Percentiles rank a stretch among this genome's conserved stretches.
Conservation (phyloP, 2,113 vertebrate species). For the Pangasianodon hypophthalmus region DNA sequence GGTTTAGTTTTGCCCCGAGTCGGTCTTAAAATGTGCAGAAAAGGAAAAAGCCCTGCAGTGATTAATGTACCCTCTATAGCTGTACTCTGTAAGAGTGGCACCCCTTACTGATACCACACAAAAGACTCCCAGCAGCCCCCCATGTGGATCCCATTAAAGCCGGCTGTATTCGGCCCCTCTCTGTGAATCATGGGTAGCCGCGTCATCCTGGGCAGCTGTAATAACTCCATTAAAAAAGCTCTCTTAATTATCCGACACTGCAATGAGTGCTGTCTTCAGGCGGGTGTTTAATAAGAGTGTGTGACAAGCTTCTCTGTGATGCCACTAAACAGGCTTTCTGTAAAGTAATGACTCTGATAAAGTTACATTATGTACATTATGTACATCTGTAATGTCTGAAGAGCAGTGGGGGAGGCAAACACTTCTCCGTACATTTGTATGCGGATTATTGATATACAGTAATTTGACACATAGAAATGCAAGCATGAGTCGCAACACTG, state of each 20-base stretch:
- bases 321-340: constrained; percentile 44
- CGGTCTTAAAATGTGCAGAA: neutral
- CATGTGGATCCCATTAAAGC: constrained; percentile 41
- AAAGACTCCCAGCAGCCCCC: constrained; percentile 48
- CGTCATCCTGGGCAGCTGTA: constrained; percentile 53
- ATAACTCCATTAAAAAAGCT: constrained; percentile 59
- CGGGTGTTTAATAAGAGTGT: constrained; percentile 45
- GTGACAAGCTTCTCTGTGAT: constrained; percentile 47
- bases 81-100: constrained; percentile 37
- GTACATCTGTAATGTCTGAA: constrained; percentile 40
- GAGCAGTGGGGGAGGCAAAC: constrained; percentile 23
- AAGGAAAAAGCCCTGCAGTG: constrained; percentile 32
- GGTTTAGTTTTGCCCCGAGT: neutral
- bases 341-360: constrained; percentile 47
- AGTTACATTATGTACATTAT: constrained; percentile 47
- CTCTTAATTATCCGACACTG: constrained; percentile 56
- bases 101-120: constrained; percentile 50
- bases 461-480: neutral
- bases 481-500: neutral
- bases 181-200: constrained; percentile 44
- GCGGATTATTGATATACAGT: neutral
- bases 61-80: constrained; percentile 43
- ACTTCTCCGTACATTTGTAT: constrained; percentile 4
- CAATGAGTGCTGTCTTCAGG: constrained; percentile 53
- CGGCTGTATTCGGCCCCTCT: constrained; percentile 45